A percentile compares a stretch with the other conserved stretches of the same genome.
Conservation (phyloP, 2,113 vertebrate genomes). For the Motacilla tschutschensis region DNA sequence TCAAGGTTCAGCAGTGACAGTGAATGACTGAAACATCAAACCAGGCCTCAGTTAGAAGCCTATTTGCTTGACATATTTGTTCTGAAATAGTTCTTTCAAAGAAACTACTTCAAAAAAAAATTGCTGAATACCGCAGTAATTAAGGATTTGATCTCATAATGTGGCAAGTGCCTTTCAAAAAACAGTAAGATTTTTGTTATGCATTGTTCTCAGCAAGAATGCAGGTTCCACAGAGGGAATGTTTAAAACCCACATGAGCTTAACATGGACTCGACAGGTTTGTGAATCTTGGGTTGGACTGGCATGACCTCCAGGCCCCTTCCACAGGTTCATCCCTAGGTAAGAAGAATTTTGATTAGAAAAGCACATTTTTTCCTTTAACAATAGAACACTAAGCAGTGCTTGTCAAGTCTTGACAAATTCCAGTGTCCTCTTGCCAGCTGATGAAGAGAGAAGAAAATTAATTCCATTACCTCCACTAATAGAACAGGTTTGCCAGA, state of each 20-base stretch:
- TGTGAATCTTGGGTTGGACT: background rate
- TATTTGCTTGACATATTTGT: background rate
- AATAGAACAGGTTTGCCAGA: background rate
- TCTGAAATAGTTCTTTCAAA: conserved; percentile 9
- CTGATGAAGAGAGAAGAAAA: conserved; percentile 1
- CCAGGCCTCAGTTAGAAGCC: background rate
- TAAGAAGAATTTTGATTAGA: background rate
- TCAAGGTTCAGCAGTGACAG: background rate
- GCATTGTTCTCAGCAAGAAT: background rate
- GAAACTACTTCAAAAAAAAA: background rate
- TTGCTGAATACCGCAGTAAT: background rate
- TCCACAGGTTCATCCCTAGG: background rate
- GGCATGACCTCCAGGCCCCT: background rate
- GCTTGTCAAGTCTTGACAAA: background rate
- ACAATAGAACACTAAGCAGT: background rate
- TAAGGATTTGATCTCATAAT: background rate
- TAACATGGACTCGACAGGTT: background rate
- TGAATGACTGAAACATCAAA: background rate
- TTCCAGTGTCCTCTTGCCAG: background rate
- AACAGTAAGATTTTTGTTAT: background rate
- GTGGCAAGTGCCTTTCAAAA: background rate
- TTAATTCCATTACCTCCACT: background rate
- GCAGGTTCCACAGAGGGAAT: background rate
- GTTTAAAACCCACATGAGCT: background rate
- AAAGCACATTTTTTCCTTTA: conserved; percentile 10